These are phyloP conservation scores for Bubo blakistoni DNA, from an alignment of 2,113 vertebrate genomes.

Conservation along the genomic window DNA sequence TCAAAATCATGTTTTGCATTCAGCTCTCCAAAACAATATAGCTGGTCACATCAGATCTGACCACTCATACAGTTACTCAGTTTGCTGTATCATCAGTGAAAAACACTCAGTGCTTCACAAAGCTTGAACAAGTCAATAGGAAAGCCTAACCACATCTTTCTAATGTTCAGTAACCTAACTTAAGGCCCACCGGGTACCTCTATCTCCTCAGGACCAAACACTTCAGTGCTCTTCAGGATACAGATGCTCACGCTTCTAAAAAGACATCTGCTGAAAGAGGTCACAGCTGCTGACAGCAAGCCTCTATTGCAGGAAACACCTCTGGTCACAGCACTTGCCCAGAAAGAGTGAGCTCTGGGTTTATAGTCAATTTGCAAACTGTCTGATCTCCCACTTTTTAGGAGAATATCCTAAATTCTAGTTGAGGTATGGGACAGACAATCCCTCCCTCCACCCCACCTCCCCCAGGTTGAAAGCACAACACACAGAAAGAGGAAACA, in stretches of 20 bases:
- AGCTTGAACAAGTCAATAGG: neutral
- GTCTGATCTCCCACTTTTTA: neutral
- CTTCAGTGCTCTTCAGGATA: neutral
- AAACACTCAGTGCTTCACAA: neutral
- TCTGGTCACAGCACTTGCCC: neutral
- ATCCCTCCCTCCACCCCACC: neutral
- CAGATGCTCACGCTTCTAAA: neutral
- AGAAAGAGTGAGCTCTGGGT: neutral
- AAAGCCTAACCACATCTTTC: neutral
- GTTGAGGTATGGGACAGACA: neutral
- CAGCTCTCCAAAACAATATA: neutral
- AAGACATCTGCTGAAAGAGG: neutral
- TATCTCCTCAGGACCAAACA: neutral
- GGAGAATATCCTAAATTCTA: neutral
- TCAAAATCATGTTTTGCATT: neutral
- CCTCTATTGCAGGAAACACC: neutral
- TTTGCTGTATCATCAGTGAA: neutral
- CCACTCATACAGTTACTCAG: neutral
- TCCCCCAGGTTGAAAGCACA: neutral
- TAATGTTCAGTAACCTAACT: neutral
- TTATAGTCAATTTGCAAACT: neutral
- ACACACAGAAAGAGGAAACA: neutral
- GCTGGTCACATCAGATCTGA: neutral
- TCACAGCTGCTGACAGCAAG: neutral
- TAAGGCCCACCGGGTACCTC: neutral